Conservation (phyloP, 2,888 invertebrate genomes). For the Rapana venosa region DNA sequence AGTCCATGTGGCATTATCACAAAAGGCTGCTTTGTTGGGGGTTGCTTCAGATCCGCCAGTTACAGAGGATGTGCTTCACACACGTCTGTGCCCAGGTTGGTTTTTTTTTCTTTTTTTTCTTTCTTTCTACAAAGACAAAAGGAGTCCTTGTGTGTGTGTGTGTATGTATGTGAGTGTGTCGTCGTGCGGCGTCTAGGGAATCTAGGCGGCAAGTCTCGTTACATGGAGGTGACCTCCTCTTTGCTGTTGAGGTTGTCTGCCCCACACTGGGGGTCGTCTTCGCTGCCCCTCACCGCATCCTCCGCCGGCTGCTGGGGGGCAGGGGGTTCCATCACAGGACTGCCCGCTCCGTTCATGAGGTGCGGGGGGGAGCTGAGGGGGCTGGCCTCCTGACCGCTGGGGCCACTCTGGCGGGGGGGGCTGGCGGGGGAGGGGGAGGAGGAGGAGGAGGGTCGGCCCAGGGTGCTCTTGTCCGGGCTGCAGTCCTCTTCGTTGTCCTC, state of each 20-base stretch:
- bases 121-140: too few relatives aligned
- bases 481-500: slow-evolving; percentile 51
- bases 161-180: too few relatives aligned
- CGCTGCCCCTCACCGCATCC: slow-evolving; percentile 6
- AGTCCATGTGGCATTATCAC: too few relatives aligned
- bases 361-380: slow-evolving; percentile 42
- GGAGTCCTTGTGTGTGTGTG: neutral
- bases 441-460: neutral
- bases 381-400: slow-evolving; percentile 8
- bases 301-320: slow-evolving; percentile 19
- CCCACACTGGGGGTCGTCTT: neutral
- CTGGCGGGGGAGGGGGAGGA: slow-evolving; percentile 8
- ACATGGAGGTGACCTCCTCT: slow-evolving; percentile 54
- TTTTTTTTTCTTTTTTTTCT: too few relatives aligned
- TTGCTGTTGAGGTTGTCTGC: slow-evolving; percentile 50
- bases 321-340: slow-evolving; percentile 16
- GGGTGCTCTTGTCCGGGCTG: neutral
- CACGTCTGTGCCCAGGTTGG: neutral
- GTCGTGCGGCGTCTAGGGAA: too few relatives aligned
- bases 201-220: neutral
- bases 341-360: slow-evolving; percentile 41
- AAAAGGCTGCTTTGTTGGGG: too few relatives aligned
- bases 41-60: too few relatives aligned
- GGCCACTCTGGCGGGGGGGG: neutral
- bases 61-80: too few relatives aligned